These are phyloP conservation scores for Darevskia nairensis DNA, from an alignment of 2,797 vertebrate genomes.

Conservation along the genomic window DNA sequence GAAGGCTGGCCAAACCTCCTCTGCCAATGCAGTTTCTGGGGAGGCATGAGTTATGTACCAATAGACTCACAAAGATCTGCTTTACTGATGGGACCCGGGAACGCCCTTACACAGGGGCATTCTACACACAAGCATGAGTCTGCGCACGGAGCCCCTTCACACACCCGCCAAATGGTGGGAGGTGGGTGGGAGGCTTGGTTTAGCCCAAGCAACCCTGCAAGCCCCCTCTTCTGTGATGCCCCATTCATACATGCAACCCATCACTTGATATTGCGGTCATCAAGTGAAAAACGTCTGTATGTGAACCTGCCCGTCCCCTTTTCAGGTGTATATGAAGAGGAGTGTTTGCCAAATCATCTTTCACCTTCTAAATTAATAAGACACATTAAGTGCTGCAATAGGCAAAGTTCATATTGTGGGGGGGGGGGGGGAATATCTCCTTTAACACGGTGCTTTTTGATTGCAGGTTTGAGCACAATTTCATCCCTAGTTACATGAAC, in stretches of 20 bases:
- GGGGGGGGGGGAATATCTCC: neutral
- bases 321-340: neutral
- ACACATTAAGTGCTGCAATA: neutral
- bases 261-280: neutral
- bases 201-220: no score
- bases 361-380: neutral
- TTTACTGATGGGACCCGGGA: no score
- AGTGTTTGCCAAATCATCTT: neutral
- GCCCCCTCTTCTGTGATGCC: neutral
- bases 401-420: neutral
- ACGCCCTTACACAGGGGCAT: no score
- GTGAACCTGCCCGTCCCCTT: neutral
- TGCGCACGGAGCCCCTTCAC: no score
- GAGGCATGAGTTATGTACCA: no score
- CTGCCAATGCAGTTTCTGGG: no score
- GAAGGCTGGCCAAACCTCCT: no score
- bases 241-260: neutral
- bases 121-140: no score
- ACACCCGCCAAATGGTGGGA: no score
- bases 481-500: conserved; percentile 6
- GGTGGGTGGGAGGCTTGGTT: no score
- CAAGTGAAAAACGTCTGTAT: neutral
- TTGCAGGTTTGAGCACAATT: conserved; percentile 12
- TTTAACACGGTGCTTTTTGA: conserved; percentile 17
- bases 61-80: no score